These are phyloP conservation scores for Acrobasis consociella DNA, from an alignment of 2,888 invertebrate species.

Conservation along the genomic window DNA sequence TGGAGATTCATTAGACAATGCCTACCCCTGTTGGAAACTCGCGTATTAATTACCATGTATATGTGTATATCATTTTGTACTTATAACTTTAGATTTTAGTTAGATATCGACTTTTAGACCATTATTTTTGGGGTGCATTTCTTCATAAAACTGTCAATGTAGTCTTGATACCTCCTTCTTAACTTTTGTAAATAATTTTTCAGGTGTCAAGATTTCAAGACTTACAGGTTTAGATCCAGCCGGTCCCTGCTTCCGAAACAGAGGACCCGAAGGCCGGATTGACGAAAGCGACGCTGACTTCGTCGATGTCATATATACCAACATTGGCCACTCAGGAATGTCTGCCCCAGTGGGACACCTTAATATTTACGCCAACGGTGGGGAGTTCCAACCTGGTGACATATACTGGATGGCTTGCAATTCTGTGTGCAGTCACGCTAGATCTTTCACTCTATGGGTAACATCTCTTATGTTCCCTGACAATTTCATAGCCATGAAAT, in stretches of 20 bases:
- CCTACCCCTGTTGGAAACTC: too few species aligned
- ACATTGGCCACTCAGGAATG: slow-evolving; percentile 38
- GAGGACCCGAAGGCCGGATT: slow-evolving; percentile 34
- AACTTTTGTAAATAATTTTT: background rate
- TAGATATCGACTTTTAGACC: too few species aligned
- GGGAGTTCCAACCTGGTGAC: slow-evolving; percentile 39
- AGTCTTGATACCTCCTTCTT: background rate
- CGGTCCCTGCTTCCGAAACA: slow-evolving; percentile 40
- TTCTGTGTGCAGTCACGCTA: slow-evolving; percentile 37
- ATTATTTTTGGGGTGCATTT: too few species aligned
- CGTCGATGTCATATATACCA: slow-evolving; percentile 34
- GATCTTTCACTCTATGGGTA: slow-evolving; percentile 35
- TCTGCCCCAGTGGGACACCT: slow-evolving; percentile 38
- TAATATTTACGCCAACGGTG: slow-evolving; percentile 43
- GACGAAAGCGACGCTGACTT: slow-evolving; percentile 38
- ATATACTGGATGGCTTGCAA: slow-evolving; percentile 32
- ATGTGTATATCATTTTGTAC: too few species aligned
- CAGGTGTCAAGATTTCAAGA: slow-evolving; percentile 18
- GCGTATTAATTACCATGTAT: too few species aligned
- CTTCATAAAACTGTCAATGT: too few species aligned
- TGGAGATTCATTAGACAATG: too few species aligned
- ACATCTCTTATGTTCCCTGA: slow-evolving; percentile 36
- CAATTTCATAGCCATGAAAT: slow-evolving; percentile 39
- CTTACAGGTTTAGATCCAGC: slow-evolving; percentile 37
- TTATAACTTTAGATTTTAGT: too few species aligned